Evolutionary conservation across 2,113 vertebrate genomes (phyloP).

Genomic region (Carassius carassius): DNA sequence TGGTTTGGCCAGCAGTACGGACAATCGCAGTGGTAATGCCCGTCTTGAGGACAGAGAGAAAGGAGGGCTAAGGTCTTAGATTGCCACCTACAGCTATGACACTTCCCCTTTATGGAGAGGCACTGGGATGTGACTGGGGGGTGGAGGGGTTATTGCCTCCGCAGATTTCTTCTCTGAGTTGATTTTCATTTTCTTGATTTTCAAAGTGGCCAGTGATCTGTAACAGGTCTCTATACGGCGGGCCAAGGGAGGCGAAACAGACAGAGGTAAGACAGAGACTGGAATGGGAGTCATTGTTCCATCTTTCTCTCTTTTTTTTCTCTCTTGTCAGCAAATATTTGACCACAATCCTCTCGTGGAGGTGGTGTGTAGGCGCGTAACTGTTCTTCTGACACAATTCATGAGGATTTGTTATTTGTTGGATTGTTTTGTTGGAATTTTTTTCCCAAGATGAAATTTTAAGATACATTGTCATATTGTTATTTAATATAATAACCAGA

Average conservation of each 20-base stretch:
- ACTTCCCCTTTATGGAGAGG: constrained; percentile 58
- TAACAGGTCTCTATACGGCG: constrained; percentile 51
- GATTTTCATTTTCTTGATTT: constrained; percentile 64
- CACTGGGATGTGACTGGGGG: constrained; percentile 61
- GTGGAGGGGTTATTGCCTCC: constrained; percentile 59
- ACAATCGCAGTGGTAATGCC: constrained; percentile 52
- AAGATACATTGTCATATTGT: background rate
- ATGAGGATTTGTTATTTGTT: background rate
- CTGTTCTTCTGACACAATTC: background rate
- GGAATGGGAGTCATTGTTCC: constrained; percentile 37
- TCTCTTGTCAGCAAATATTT: constrained; percentile 10
- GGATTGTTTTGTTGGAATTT: background rate
- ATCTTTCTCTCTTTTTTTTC: constrained; percentile 11
- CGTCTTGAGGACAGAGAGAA: constrained; percentile 31
- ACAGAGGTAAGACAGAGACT: constrained; percentile 45
- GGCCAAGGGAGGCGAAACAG: constrained; percentile 34
- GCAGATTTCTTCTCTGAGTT: constrained; percentile 58
- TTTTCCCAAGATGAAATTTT: background rate
- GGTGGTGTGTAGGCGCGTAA: too few relatives aligned
- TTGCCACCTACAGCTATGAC: constrained; percentile 54
- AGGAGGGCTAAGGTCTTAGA: constrained; percentile 50
- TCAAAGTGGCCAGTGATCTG: constrained; percentile 64
- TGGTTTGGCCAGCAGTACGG: constrained; percentile 55
- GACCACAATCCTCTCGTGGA: background rate
- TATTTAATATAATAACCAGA: background rate